These are phyloP conservation scores for Falcaria lacertinaria DNA, from an alignment of 2,888 invertebrate genomes.

Conservation along the genomic window DNA sequence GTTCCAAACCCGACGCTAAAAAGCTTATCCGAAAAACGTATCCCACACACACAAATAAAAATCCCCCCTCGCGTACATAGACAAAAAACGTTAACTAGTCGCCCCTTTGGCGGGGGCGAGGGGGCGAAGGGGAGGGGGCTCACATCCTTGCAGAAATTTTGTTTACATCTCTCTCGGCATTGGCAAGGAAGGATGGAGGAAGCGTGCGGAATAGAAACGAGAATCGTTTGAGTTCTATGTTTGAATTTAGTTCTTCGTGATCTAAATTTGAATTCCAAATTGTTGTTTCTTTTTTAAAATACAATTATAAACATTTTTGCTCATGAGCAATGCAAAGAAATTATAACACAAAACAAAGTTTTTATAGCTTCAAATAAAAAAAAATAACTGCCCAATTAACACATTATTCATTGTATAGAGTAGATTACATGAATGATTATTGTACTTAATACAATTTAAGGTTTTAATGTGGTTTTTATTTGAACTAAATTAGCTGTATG, in stretches of 20 bases:
- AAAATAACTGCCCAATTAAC: too few species aligned
- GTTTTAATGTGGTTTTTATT: neutral
- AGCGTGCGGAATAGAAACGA: conserved; percentile 59
- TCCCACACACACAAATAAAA: conserved; percentile 57
- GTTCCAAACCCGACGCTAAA: conserved; percentile 36
- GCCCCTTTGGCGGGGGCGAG: conserved; percentile 12
- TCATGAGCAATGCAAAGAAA: too few species aligned
- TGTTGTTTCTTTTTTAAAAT: neutral
- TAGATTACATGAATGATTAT: too few species aligned
- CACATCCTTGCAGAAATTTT: conserved; percentile 78
- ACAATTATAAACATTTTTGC: too few species aligned
- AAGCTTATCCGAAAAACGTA: conserved; percentile 52
- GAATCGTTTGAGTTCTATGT: conserved; percentile 47
- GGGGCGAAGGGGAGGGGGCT: conserved; percentile 26
- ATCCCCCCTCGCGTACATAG: conserved; percentile 48
- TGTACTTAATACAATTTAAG: conserved; percentile 4
- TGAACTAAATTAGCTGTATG: neutral
- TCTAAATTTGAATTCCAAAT: too few species aligned
- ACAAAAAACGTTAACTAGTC: conserved; percentile 74
- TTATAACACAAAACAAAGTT: too few species aligned
- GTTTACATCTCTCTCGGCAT: conserved; percentile 73
- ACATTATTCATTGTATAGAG: too few species aligned
- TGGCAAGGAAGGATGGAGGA: conserved; percentile 55
- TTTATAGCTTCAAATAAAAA: too few species aligned
- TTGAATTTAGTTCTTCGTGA: conserved; percentile 21